Conservation (phyloP, 2,113 vertebrate species). For the Panthera leo region DNA sequence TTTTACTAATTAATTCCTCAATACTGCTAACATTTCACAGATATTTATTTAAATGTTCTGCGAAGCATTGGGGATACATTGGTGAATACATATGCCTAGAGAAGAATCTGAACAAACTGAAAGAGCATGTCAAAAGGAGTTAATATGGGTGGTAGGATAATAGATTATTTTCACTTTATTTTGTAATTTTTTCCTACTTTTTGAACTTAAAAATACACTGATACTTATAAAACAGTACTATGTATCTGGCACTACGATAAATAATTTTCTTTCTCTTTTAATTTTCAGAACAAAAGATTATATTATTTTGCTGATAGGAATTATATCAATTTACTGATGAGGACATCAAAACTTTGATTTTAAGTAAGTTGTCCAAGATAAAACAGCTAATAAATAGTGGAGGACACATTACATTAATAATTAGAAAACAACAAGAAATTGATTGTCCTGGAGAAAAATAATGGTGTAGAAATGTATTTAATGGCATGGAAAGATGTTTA, state of each 20-base stretch:
- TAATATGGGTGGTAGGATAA: not conserved
- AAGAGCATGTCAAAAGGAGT: slow-evolving; percentile 17
- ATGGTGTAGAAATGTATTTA: not conserved
- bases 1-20: not conserved
- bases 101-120: not conserved
- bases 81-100: not conserved
- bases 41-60: slow-evolving; percentile 23
- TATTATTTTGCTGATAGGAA: not conserved
- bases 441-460: slow-evolving; percentile 17
- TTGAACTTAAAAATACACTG: not conserved
- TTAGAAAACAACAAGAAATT: not conserved
- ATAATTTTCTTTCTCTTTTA: slow-evolving; percentile 32
- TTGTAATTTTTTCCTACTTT: not conserved
- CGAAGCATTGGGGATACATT: not conserved
- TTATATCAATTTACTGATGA: slow-evolving; percentile 3
- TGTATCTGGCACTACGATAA: not conserved
- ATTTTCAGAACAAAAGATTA: not conserved
- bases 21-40: not conserved
- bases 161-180: not conserved
- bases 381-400: not conserved
- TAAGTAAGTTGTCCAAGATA: slow-evolving; percentile 9
- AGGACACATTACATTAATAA: not conserved
- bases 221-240: not conserved
- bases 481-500: not conserved
- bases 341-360: not conserved